Evolutionary conservation across 2,797 vertebrate genomes (phyloP).

Genomic region (Chaenodraco wilsoni): DNA sequence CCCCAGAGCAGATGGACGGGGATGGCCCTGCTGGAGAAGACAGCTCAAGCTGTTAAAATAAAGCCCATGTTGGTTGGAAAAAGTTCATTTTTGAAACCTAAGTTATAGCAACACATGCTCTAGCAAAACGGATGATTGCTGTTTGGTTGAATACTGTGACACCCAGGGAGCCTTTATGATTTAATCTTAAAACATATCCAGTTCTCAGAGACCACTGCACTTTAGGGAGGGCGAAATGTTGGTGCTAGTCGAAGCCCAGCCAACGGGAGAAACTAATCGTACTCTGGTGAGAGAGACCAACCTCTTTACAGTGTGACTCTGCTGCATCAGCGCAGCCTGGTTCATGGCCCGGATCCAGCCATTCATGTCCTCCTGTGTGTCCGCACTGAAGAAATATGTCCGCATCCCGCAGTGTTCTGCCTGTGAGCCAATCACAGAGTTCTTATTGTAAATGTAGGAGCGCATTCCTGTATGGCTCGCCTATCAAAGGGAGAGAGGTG

Average conservation of each 20-base stretch:
- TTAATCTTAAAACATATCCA: constrained; percentile 9
- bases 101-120: constrained; percentile 1
- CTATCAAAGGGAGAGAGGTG: constrained; percentile 75
- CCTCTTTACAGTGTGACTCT: constrained; percentile 91
- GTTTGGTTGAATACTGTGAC: neutral
- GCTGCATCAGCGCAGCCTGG: constrained; percentile 97
- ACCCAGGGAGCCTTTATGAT: constrained; percentile 11
- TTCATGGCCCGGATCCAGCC: constrained; percentile 98
- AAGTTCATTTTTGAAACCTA: neutral
- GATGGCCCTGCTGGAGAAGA: constrained; percentile 32
- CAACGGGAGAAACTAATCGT: constrained; percentile 36
- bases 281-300: constrained; percentile 65
- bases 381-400: constrained; percentile 98
- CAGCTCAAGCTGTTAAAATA: constrained; percentile 24
- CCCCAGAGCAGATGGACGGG: constrained; percentile 41
- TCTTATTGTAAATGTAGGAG: constrained; percentile 95
- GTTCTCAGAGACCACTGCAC: constrained; percentile 17
- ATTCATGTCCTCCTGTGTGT: constrained; percentile 98
- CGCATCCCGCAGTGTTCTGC: constrained; percentile 96
- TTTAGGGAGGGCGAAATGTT: constrained; percentile 16
- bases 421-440: constrained; percentile 92
- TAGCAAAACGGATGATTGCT: neutral
- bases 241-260: constrained; percentile 1
- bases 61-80: constrained; percentile 3
- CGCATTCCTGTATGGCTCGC: constrained; percentile 97